phyloP scores from a whole-genome alignment of 2,888 invertebrate genomes.

The Rhyacophila evoluta region DNA sequence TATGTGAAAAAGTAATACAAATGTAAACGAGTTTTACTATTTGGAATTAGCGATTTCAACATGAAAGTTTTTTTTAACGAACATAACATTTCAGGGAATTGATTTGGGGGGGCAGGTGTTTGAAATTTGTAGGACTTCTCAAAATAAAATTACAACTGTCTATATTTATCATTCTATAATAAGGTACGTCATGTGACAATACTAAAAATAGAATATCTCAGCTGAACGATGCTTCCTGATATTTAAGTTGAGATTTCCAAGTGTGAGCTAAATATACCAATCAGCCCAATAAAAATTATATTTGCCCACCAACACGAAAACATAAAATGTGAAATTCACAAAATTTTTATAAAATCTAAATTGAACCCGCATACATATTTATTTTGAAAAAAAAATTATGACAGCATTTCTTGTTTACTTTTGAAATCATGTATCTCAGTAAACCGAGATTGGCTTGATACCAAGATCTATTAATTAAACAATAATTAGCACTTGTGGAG shows the following conservation, averaged over 20 bases:
- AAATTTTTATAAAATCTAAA: background rate
- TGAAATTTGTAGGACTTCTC: background rate
- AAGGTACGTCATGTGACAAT: constrained; percentile 5
- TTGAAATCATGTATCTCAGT: background rate
- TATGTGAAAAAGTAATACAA: background rate
- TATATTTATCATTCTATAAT: constrained; percentile 22
- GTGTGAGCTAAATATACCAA: background rate
- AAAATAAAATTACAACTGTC: constrained; percentile 1
- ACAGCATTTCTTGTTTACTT: background rate
- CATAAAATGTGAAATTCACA: background rate
- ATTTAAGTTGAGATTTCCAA: background rate
- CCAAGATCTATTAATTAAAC: too few species aligned
- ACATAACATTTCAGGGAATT: background rate
- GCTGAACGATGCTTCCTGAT: background rate
- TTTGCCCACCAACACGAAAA: background rate
- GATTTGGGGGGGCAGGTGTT: background rate
- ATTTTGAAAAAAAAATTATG: background rate
- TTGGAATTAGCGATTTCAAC: background rate
- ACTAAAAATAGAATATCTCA: background rate
- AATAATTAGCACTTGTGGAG: too few species aligned
- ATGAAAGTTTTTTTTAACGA: background rate
- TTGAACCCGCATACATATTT: too few species aligned
- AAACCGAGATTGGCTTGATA: too few species aligned
- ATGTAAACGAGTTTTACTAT: background rate
- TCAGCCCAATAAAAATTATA: constrained; percentile 9